Percentiles rank a stretch among this genome's conserved stretches.
phyloP scores from a whole-genome alignment of 2,888 invertebrate genomes.

The Marasmarcha lunaedactyla region DNA sequence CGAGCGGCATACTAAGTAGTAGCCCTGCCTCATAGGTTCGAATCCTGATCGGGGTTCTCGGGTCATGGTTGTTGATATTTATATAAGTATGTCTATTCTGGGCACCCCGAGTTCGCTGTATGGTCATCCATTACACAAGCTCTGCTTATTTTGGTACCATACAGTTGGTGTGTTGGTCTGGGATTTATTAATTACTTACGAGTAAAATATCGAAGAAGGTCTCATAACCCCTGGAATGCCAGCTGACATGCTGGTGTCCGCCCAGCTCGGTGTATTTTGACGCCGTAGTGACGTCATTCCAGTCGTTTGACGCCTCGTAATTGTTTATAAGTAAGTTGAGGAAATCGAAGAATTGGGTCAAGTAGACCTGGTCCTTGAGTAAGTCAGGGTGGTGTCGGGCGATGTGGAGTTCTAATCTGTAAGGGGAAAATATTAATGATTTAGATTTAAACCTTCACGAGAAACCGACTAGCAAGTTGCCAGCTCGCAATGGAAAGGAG shows the following conservation, averaged over 20 bases:
- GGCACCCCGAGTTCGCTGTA: no score
- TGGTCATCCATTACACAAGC: no score
- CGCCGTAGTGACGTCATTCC: slow-evolving; percentile 24
- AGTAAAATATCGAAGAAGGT: slow-evolving; percentile 28
- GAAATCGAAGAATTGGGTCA: slow-evolving; percentile 20
- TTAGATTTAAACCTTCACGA: background rate
- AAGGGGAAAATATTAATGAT: slow-evolving; percentile 3
- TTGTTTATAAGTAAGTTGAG: slow-evolving; percentile 21
- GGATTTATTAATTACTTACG: slow-evolving; percentile 20
- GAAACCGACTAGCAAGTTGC: background rate
- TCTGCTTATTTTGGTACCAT: no score
- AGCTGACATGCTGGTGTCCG: slow-evolving; percentile 24
- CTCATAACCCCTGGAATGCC: slow-evolving; percentile 27
- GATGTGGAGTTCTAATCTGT: slow-evolving; percentile 22
- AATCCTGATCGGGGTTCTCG: no score
- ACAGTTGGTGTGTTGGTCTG: no score
- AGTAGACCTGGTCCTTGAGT: slow-evolving; percentile 20
- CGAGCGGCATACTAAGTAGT: no score
- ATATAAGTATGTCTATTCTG: no score
- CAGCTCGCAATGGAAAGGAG: no score
- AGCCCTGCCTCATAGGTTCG: no score
- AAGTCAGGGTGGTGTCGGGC: slow-evolving; percentile 20
- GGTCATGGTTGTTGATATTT: no score
- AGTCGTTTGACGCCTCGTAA: slow-evolving; percentile 24
- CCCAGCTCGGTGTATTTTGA: slow-evolving; percentile 17